These are phyloP conservation scores for Pandion haliaetus DNA, from an alignment of 2,113 vertebrate genomes.

Conservation along the genomic window DNA sequence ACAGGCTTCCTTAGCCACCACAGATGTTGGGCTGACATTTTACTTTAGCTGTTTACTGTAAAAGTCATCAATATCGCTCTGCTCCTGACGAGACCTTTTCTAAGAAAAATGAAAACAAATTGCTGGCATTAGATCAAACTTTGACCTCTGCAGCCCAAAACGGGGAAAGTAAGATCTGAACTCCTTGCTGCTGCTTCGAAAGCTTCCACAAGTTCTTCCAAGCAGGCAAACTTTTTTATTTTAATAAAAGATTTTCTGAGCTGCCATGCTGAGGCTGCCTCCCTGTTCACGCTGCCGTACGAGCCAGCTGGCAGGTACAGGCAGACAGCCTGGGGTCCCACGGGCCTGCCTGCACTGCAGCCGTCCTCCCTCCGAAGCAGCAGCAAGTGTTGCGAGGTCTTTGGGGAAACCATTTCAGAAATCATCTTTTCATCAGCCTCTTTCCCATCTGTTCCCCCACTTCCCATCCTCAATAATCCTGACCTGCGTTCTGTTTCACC, in stretches of 20 bases:
- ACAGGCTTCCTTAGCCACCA: neutral
- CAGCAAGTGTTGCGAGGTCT: neutral
- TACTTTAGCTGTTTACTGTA: constrained; percentile 17
- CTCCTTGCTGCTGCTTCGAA: neutral
- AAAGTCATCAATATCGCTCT: neutral
- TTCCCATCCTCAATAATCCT: neutral
- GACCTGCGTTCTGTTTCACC: neutral
- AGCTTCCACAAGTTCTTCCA: neutral
- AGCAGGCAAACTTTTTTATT: neutral
- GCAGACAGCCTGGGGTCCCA: neutral
- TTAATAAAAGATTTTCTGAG: neutral
- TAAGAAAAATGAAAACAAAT: constrained; percentile 50
- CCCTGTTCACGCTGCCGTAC: fast-evolving
- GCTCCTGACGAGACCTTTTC: constrained; percentile 7
- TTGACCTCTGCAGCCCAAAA: neutral
- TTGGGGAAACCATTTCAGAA: neutral
- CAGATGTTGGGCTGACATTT: constrained; percentile 36
- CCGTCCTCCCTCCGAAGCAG: fast-evolving
- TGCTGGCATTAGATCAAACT: constrained; percentile 5
- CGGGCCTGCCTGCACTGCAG: neutral
- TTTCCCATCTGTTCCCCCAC: neutral
- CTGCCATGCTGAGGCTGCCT: neutral
- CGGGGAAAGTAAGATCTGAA: neutral
- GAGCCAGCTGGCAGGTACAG: neutral
- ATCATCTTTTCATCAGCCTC: neutral